A percentile compares a stretch with the other conserved stretches of the same genome.
These are phyloP conservation scores for Papilio demoleus DNA, from an alignment of 2,888 invertebrate species.

Conservation along the genomic window DNA sequence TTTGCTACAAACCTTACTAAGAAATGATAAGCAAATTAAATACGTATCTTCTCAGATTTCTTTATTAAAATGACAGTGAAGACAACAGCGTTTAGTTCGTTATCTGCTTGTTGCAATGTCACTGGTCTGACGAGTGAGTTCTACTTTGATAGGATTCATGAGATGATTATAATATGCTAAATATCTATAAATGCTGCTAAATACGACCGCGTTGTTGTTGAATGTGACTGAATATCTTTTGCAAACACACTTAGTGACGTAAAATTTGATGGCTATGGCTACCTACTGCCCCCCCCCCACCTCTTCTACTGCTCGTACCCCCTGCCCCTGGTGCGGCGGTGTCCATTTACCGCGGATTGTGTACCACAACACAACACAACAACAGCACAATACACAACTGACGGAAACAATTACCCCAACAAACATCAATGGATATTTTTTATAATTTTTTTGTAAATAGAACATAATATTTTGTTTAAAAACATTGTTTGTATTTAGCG, in stretches of 20 bases:
- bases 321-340: neutral
- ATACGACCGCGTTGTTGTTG: no score
- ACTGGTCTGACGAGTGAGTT: no score
- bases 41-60: neutral
- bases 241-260: neutral
- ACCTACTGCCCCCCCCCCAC: neutral
- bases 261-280: conserved; percentile 9
- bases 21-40: neutral
- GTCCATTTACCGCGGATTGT: conserved; percentile 17
- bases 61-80: neutral
- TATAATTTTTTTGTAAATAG: neutral
- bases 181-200: no score
- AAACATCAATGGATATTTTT: conserved; percentile 22
- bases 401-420: conserved; percentile 31
- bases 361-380: neutral
- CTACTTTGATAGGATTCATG: no score
- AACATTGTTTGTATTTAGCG: conserved; percentile 46
- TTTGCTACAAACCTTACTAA: neutral
- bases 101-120: no score
- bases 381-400: conserved; percentile 5
- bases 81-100: no score
- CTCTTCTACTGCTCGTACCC: no score
- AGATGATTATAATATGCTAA: no score
- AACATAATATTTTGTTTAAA: conserved; percentile 35
- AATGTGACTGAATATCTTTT: no score